These are phyloP conservation scores for Speoplatyrhinus poulsoni DNA, from an alignment of 2,113 vertebrate species.

Conservation along the genomic window DNA sequence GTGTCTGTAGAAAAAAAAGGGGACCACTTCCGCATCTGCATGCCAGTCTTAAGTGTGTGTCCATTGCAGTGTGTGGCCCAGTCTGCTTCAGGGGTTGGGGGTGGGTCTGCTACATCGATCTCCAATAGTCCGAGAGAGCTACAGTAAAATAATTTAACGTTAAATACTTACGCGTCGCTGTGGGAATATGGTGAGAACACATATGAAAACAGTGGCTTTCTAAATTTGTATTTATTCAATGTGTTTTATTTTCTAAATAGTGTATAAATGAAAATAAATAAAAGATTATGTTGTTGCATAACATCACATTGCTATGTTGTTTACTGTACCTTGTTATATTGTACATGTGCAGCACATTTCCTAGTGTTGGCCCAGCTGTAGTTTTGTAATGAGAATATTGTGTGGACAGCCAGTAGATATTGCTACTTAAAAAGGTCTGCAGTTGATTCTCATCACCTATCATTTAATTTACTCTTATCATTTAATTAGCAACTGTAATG, in stretches of 20 bases:
- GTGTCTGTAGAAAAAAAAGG: conserved; percentile 53
- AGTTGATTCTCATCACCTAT: conserved; percentile 46
- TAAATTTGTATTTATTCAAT: conserved; percentile 81
- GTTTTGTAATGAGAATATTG: too few relatives aligned
- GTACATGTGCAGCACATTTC: neutral
- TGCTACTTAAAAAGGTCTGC: conserved; percentile 10
- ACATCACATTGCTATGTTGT: neutral
- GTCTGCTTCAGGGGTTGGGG: conserved; percentile 55
- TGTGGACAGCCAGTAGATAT: neutral
- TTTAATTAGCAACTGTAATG: conserved; percentile 74
- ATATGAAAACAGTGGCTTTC: conserved; percentile 62
- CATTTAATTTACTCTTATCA: conserved; percentile 73
- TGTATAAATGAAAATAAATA: conserved; percentile 72
- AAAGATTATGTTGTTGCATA: conserved; percentile 71
- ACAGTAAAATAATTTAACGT: conserved; percentile 44
- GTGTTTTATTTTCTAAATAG: conserved; percentile 78
- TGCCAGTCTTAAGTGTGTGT: conserved; percentile 72
- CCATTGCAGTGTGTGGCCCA: conserved; percentile 67
- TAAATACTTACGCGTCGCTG: conserved; percentile 44
- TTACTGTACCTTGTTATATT: neutral
- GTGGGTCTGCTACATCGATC: conserved; percentile 31
- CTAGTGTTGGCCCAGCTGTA: too few relatives aligned
- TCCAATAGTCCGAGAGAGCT: conserved; percentile 52
- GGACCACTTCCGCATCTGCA: conserved; percentile 72
- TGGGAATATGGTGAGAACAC: conserved; percentile 50